A percentile compares a stretch with the other conserved stretches of the same genome.
phyloP scores from a whole-genome alignment of 2,888 invertebrate genomes.

The Mesoligia furuncula region DNA sequence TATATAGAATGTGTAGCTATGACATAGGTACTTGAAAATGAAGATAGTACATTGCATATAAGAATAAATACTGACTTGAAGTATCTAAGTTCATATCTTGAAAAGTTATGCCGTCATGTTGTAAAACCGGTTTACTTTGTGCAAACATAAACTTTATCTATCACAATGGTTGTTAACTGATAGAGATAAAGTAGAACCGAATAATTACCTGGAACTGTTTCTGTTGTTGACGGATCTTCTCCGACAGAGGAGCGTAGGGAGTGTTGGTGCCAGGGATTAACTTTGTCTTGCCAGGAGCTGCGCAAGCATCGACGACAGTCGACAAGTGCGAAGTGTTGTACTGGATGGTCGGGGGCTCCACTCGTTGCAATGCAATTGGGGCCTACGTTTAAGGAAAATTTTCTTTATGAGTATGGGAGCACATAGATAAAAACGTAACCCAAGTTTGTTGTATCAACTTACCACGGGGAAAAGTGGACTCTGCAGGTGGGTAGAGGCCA shows the following conservation, averaged over 20 bases:
- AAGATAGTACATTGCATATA: neutral
- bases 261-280: conserved; percentile 85
- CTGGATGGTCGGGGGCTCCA: conserved; percentile 82
- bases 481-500: conserved; percentile 83
- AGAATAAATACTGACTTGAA: neutral
- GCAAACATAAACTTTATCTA: neutral
- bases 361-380: conserved; percentile 86
- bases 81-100: neutral
- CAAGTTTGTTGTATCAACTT: conserved; percentile 69
- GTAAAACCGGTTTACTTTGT: neutral
- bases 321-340: conserved; percentile 84
- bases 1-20: neutral
- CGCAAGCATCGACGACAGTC: conserved; percentile 82
- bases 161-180: neutral
- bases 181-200: conserved; percentile 1
- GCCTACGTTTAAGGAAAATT: conserved; percentile 72
- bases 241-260: conserved; percentile 81
- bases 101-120: neutral
- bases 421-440: conserved; percentile 51
- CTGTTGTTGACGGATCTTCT: conserved; percentile 80
- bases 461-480: conserved; percentile 87
- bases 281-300: conserved; percentile 77
- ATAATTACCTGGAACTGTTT: conserved; percentile 83
- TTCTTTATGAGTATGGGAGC: conserved; percentile 17
- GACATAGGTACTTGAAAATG: conserved; percentile 8